Evolutionary conservation across 2,113 vertebrate genomes (phyloP).

Genomic region (Engystomops pustulosus): DNA sequence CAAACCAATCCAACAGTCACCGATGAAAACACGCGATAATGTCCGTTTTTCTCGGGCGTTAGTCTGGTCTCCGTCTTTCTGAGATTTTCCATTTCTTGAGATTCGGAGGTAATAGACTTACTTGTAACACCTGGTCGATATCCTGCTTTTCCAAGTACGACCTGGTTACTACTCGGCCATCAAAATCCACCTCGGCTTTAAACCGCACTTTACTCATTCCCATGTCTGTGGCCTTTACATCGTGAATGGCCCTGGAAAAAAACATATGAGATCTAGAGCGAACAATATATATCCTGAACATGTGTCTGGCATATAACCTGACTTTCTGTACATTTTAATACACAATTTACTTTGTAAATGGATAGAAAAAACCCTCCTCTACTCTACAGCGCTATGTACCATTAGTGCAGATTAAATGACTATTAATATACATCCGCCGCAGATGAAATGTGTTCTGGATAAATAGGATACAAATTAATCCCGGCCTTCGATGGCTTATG

Average conservation of each 20-base stretch:
- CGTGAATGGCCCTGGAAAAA: slow-evolving; percentile 89
- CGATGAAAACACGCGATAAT: too few species aligned
- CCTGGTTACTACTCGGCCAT: slow-evolving; percentile 94
- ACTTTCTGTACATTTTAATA: neutral
- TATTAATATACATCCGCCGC: slow-evolving; percentile 32
- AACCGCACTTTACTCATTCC: slow-evolving; percentile 97
- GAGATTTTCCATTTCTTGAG: too few species aligned
- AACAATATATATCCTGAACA: neutral
- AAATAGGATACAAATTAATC: slow-evolving; percentile 42
- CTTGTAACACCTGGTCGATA: slow-evolving; percentile 92
- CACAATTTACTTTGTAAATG: neutral
- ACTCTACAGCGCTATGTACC: slow-evolving; percentile 24
- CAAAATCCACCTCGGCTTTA: slow-evolving; percentile 98
- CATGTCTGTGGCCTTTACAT: slow-evolving; percentile 97
- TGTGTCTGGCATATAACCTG: neutral
- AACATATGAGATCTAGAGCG: neutral
- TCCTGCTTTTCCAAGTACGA: slow-evolving; percentile 98
- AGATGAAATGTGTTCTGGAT: slow-evolving; percentile 31
- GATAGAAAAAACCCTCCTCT: neutral
- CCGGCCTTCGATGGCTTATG: slow-evolving; percentile 9
- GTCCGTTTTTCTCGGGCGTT: too few species aligned
- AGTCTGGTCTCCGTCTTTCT: too few species aligned
- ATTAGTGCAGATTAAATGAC: slow-evolving; percentile 42
- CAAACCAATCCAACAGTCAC: too few species aligned
- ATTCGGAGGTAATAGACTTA: slow-evolving; percentile 68